These are phyloP conservation scores for Perca flavescens DNA, from an alignment of 2,113 vertebrate species.

Conservation along the genomic window DNA sequence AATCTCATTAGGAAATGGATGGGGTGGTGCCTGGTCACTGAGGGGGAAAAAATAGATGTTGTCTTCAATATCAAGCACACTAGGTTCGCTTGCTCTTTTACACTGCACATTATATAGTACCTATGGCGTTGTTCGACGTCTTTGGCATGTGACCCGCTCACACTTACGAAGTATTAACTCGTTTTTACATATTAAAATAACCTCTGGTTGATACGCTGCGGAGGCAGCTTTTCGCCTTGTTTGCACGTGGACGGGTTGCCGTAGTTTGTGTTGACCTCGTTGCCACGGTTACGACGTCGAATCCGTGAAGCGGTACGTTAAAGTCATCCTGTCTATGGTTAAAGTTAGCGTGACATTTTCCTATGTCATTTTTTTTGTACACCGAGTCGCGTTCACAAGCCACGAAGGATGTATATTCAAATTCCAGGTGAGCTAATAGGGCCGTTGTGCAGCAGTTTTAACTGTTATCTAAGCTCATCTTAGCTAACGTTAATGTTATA, in stretches of 20 bases:
- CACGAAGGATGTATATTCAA: background rate
- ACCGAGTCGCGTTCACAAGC: background rate
- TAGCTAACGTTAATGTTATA: background rate
- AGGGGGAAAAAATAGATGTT: conserved; percentile 40
- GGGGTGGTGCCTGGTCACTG: conserved; percentile 75
- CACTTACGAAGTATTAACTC: background rate
- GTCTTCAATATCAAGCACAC: conserved; percentile 5
- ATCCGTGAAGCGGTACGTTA: background rate
- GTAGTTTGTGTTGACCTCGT: conserved; percentile 64
- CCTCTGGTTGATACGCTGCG: too few species aligned
- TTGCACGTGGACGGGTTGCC: conserved; percentile 37
- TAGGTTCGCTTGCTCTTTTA: background rate
- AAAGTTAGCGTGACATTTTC: conserved; percentile 4
- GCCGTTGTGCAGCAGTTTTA: background rate
- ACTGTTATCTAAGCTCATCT: background rate
- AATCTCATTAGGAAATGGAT: conserved; percentile 66
- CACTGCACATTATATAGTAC: background rate
- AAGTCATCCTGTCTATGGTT: background rate
- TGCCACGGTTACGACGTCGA: conserved; percentile 53
- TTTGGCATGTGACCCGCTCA: background rate
- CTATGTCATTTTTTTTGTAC: background rate
- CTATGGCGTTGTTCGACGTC: background rate
- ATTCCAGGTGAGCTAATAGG: background rate
- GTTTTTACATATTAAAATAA: background rate
- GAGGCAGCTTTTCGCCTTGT: background rate